These are phyloP conservation scores for Vesta saturnalis DNA, from an alignment of 2,888 invertebrate genomes.

Conservation along the genomic window DNA sequence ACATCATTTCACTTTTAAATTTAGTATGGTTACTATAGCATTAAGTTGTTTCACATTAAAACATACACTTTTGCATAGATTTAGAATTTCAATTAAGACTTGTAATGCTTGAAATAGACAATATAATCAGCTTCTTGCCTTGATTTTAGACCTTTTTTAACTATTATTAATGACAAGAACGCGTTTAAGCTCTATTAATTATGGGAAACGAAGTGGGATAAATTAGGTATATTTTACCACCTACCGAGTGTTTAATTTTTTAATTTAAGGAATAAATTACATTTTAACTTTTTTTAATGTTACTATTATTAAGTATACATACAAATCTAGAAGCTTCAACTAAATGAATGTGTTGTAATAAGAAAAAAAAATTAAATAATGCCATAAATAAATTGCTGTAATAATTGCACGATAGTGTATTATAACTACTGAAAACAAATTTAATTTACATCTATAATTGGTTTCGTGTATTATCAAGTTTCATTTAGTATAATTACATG, in stretches of 20 bases:
- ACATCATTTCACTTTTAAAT: too few relatives aligned
- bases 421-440: constrained; percentile 30
- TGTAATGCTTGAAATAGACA: not conserved
- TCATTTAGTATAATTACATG: constrained; percentile 37
- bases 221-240: constrained; percentile 44
- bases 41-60: too few relatives aligned
- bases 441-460: constrained; percentile 36
- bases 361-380: not conserved
- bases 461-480: constrained; percentile 28
- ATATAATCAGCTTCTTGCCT: constrained; percentile 1
- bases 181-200: constrained; percentile 23
- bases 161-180: constrained; percentile 15
- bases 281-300: not conserved
- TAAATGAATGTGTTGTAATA: not conserved
- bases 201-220: constrained; percentile 30
- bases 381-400: constrained; percentile 2
- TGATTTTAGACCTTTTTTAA: not conserved
- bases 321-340: not conserved
- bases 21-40: too few relatives aligned
- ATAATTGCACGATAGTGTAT: constrained; percentile 26
- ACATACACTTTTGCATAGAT: not conserved
- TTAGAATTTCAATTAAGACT: not conserved
- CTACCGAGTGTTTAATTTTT: constrained; percentile 48
- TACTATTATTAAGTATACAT: not conserved
- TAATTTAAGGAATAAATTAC: constrained; percentile 49